Conservation (phyloP, 2,113 vertebrate genomes). For the Burhinus oedicnemus region DNA sequence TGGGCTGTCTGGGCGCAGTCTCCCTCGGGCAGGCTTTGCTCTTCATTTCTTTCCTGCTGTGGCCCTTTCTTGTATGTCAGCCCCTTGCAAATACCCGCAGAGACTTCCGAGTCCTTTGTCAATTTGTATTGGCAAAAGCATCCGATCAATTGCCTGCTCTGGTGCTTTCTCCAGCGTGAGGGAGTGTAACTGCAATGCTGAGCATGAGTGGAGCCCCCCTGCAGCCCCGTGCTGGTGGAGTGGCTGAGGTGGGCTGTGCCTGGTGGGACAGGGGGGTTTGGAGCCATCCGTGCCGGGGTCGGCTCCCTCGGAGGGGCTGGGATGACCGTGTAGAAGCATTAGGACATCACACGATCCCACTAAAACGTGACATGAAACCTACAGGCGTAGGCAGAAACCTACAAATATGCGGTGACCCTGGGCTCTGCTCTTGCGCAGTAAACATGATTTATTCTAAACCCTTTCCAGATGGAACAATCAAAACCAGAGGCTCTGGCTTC, state of each 20-base stretch:
- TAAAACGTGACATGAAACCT: conserved; percentile 60
- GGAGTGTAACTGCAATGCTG: rapidly evolving
- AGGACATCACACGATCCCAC: conserved; percentile 50
- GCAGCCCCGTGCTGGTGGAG: rapidly evolving
- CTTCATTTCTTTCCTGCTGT: rapidly evolving
- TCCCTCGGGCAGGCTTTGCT: background rate
- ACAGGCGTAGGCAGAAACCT: conserved; percentile 62
- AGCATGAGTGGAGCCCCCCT: rapidly evolving
- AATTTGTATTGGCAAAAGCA: background rate
- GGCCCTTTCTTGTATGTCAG: rapidly evolving
- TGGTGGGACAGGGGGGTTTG: background rate
- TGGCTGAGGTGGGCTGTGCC: background rate
- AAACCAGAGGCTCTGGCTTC: conserved; percentile 54
- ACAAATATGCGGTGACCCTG: conserved; percentile 67
- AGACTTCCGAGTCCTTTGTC: background rate
- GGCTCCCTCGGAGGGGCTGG: background rate
- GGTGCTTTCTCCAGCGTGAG: background rate
- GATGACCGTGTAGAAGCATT: background rate
- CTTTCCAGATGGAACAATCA: conserved; percentile 71
- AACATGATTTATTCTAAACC: conserved; percentile 68
- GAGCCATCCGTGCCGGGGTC: background rate
- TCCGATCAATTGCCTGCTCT: rapidly evolving
- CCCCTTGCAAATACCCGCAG: rapidly evolving
- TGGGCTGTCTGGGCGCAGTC: rapidly evolving
- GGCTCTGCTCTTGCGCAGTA: conserved; percentile 57